phyloP scores from a whole-genome alignment of 2,113 vertebrate species.

The Paracanthobrama guichenoti region DNA sequence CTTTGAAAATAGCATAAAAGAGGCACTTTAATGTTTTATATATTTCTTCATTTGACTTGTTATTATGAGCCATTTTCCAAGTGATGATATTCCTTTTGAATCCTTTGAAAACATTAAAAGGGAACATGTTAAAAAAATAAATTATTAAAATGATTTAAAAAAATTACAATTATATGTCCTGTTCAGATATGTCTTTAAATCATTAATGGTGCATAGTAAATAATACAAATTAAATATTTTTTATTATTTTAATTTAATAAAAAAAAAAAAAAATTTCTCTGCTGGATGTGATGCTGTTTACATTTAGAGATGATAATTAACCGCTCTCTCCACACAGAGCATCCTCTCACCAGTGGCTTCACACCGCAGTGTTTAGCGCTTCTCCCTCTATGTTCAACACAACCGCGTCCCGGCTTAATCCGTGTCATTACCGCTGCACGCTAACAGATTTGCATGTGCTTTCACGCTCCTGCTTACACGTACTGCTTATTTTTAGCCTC shows the following conservation, averaged over 20 bases:
- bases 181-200: too few relatives aligned
- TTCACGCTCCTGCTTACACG: conserved; percentile 73
- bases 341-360: not conserved
- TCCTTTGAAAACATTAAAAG: not conserved
- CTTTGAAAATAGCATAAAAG: too few relatives aligned
- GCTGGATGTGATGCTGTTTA: not conserved
- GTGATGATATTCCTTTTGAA: not conserved
- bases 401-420: conserved; percentile 66
- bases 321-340: too few relatives aligned
- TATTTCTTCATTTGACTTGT: not conserved
- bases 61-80: not conserved
- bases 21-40: too few relatives aligned
- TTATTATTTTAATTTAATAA: too few relatives aligned
- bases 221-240: too few relatives aligned
- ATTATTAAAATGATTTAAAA: too few relatives aligned
- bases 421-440: conserved; percentile 73
- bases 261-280: too few relatives aligned
- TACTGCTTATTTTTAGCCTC: conserved; percentile 78
- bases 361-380: not conserved
- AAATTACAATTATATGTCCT: too few relatives aligned
- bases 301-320: not conserved
- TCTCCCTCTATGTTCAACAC: conserved; percentile 52
- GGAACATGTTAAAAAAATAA: not conserved
- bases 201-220: too few relatives aligned
- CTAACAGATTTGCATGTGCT: conserved; percentile 77